phyloP scores from a whole-genome alignment of 1,140 invertebrate species.

The Drosophila eugracilis region DNA sequence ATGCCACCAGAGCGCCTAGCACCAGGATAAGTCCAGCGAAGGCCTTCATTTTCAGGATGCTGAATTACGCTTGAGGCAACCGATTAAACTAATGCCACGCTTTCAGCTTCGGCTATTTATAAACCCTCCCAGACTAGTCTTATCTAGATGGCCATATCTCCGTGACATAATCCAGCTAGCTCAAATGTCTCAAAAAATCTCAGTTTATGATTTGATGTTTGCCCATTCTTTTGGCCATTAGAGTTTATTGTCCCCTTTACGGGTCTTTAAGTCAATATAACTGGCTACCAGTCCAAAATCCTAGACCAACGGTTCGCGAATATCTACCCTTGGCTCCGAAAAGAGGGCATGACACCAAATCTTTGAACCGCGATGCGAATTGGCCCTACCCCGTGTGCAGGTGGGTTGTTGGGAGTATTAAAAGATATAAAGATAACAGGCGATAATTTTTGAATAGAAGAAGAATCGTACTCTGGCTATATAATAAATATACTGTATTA shows the following conservation, averaged over 20 bases:
- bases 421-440: background rate
- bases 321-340: background rate
- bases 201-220: slow-evolving; percentile 14
- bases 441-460: background rate
- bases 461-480: background rate
- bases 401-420: background rate
- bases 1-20: slow-evolving; percentile 18
- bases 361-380: background rate
- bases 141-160: slow-evolving; percentile 28
- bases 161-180: slow-evolving; percentile 24
- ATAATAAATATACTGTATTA: too few species aligned
- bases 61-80: background rate
- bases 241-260: slow-evolving; percentile 22
- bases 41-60: slow-evolving; percentile 16
- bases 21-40: slow-evolving; percentile 1
- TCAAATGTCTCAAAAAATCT: slow-evolving; percentile 12
- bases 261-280: background rate
- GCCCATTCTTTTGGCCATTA: slow-evolving; percentile 7
- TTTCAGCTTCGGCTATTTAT: slow-evolving; percentile 22
- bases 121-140: background rate
- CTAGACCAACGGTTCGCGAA: slow-evolving; percentile 24
- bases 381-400: background rate
- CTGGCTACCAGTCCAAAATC: slow-evolving; percentile 13
- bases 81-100: slow-evolving; percentile 3
- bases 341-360: slow-evolving; percentile 10